Evolutionary conservation across 53 echinoderm and acorn worm genomes (phyloP).

Genomic region (Paracentrotus lividus): DNA sequence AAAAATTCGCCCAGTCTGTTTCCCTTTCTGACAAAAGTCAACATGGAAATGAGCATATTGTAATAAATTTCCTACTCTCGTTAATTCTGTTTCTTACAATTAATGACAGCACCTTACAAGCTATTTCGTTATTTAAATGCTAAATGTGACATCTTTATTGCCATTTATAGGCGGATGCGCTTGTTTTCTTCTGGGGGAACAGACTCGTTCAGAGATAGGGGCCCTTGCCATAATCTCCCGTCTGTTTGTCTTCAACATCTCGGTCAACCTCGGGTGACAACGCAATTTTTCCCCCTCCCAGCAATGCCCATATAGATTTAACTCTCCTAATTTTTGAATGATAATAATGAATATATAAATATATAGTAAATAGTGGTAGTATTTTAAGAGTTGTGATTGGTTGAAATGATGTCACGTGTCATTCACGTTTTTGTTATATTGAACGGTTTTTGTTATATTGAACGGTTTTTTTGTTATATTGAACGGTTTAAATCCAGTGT

Average conservation of each 20-base stretch:
- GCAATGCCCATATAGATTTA: background rate
- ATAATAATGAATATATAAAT: no score
- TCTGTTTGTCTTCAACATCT: conserved; percentile 3
- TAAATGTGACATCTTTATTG: conserved; percentile 54
- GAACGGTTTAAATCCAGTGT: no score
- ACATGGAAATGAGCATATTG: conserved; percentile 25
- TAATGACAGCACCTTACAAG: background rate
- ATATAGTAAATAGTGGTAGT: no score
- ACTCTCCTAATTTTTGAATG: no score
- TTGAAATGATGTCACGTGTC: no score
- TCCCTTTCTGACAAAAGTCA: conserved; percentile 2
- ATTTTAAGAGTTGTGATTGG: no score
- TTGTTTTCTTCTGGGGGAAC: background rate
- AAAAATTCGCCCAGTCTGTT: background rate
- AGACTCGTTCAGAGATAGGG: background rate
- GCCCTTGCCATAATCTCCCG: conserved; percentile 11
- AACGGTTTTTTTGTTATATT: no score
- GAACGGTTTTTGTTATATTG: no score
- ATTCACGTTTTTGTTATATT: no score
- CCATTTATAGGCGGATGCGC: conserved; percentile 43
- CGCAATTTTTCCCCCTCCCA: background rate
- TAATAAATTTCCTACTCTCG: conserved; percentile 33
- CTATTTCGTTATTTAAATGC: conserved; percentile 17
- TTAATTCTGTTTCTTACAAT: conserved; percentile 31
- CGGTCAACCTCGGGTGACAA: background rate